Percentiles rank a stretch among this genome's conserved stretches.
phyloP scores from a whole-genome alignment of 2,113 vertebrate species.

The Pica pica region DNA sequence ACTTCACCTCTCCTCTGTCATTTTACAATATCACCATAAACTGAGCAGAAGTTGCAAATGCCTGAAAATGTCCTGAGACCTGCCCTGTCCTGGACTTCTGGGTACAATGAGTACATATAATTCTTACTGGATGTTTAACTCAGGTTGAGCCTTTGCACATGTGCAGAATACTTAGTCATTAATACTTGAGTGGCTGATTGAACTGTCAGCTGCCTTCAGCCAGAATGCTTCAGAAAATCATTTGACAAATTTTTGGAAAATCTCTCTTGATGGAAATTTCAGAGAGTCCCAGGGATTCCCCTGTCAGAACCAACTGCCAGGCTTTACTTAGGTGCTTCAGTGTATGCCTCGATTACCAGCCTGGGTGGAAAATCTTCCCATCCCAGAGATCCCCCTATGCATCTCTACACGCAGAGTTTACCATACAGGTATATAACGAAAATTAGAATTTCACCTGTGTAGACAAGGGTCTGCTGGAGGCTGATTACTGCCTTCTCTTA shows the following conservation, averaged over 20 bases:
- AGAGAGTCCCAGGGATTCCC: not conserved
- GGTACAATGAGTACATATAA: not conserved
- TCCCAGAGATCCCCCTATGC: not conserved
- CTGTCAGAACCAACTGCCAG: not conserved
- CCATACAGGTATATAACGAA: not conserved
- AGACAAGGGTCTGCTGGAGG: not conserved
- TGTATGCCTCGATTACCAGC: not conserved
- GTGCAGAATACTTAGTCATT: not conserved
- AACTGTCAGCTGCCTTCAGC: not conserved
- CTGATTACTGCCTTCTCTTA: not conserved
- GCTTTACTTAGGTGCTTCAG: not conserved
- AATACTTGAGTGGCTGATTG: not conserved
- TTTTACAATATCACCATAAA: not conserved
- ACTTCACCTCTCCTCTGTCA: not conserved
- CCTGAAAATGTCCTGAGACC: not conserved
- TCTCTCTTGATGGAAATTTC: not conserved
- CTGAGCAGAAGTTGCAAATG: not conserved
- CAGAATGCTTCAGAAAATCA: not conserved
- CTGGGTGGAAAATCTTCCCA: not conserved
- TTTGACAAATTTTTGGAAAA: not conserved
- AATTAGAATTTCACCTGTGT: not conserved
- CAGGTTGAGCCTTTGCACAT: not conserved
- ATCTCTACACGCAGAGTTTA: fast-evolving
- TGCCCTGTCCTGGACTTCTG: not conserved
- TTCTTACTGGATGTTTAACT: not conserved